Percentiles rank a stretch among this genome's conserved stretches.
phyloP scores from a whole-genome alignment of 1,140 invertebrate genomes.

The Aphelinus atriplicis region DNA sequence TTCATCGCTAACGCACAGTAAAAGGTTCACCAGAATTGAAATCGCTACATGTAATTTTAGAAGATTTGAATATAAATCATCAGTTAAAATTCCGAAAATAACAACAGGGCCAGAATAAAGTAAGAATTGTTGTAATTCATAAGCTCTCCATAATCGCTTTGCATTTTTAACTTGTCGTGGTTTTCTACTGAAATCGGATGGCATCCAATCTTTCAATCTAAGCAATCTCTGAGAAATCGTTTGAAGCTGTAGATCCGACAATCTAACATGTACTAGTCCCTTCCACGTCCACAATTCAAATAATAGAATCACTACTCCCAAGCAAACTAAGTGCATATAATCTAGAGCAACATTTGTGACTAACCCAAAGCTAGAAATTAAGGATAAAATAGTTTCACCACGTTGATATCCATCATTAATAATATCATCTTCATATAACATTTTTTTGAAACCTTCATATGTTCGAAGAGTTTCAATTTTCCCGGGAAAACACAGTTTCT shows the following conservation, averaged over 20 bases:
- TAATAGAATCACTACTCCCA: constrained; percentile 51
- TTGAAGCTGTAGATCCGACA: constrained; percentile 8
- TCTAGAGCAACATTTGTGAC: constrained; percentile 1
- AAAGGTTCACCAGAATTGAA: constrained; percentile 38
- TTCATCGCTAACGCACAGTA: background rate
- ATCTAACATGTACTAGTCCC: constrained; percentile 36
- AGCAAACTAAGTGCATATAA: constrained; percentile 10
- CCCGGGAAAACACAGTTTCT: constrained; percentile 29
- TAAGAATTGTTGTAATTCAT: constrained; percentile 60
- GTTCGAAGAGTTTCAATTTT: constrained; percentile 16
- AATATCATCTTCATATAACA: constrained; percentile 1
- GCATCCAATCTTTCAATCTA: constrained; percentile 35
- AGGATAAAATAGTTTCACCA: constrained; percentile 26
- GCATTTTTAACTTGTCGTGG: constrained; percentile 53
- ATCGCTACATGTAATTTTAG: constrained; percentile 36
- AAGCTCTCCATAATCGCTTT: constrained; percentile 61
- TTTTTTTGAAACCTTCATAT: constrained; percentile 28
- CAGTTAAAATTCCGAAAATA: constrained; percentile 14
- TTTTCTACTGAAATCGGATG: constrained; percentile 60
- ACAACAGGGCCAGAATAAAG: constrained; percentile 52
- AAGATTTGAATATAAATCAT: constrained; percentile 31
- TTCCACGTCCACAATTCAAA: constrained; percentile 47
- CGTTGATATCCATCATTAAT: constrained; percentile 16
- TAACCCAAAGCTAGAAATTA: constrained; percentile 35
- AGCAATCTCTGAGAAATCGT: constrained; percentile 18